A percentile compares a stretch with the other conserved stretches of the same genome.
These are phyloP conservation scores for Dipodomys spectabilis DNA, from an alignment of 2,113 vertebrate species.

Conservation along the genomic window DNA sequence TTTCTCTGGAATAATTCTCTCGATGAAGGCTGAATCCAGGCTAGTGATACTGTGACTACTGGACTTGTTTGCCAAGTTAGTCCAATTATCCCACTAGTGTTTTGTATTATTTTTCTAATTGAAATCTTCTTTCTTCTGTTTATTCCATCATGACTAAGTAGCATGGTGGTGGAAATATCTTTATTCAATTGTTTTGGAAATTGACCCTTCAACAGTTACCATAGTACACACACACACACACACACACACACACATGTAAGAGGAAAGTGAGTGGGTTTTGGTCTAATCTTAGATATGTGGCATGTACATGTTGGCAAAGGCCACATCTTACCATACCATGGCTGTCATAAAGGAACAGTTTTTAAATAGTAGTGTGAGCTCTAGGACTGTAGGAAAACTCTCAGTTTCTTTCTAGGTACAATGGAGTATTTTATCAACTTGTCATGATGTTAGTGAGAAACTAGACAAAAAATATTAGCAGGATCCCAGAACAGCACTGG, in stretches of 20 bases:
- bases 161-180: neutral
- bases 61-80: conserved; percentile 42
- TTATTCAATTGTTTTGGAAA: neutral
- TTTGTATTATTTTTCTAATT: neutral
- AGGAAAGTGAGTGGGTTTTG: neutral
- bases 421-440: neutral
- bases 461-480: neutral
- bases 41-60: neutral
- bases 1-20: neutral
- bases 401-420: neutral
- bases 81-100: conserved; percentile 49
- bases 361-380: neutral
- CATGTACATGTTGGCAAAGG: neutral
- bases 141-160: neutral
- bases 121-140: conserved; percentile 17
- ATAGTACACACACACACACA: no score
- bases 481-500: neutral
- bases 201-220: neutral
- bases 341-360: neutral
- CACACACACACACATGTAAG: neutral
- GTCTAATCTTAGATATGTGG: neutral
- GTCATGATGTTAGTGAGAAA: neutral
- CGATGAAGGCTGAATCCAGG: neutral
- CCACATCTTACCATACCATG: neutral
- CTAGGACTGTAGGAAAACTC: no score